Base-by-base conservation (phyloP, 2,888 invertebrate genomes). In the Schizaphis graminum region DNA sequence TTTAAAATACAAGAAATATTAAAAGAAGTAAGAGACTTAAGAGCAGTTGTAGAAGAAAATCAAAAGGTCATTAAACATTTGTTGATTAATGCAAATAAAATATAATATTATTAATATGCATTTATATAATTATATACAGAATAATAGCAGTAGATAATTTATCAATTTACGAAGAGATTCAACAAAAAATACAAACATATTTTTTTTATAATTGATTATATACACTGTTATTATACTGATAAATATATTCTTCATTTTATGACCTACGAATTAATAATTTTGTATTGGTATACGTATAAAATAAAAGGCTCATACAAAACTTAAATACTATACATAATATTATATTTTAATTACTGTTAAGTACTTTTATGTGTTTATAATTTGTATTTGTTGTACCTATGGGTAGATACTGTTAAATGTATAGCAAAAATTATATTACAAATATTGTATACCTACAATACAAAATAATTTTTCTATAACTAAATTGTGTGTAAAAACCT, bases 1-100 rank as follows among this genome's bases (percentile, higher is more conserved):
- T 61, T 91, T 41, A 94, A 90, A 85, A 94, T 94, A 41, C 89
- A 94, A 56, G 93, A 94, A 86, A 94, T 94, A 86, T 90, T 94
- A 61, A 94, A 91, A 94, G 93, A 94, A 61, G 90, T 94, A n/a
- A 94, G n/a, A 86, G 86, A 90, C 47, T 85, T 94, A 85, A 94
- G 86, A 61, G 3, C 35, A 7, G 86, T 94, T 11, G 86, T 94
- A 24, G 93, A 94, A 61, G 86, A 85, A 85, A 94, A 94, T 90
- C 93, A 94, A 94, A 94, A 94, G 16, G 85, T 94, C 35, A 94
- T 94, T 57, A 90, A 90, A 67, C 93, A 94, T 49, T 94, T 94
- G n/a, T 61, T 94, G 13, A 85, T 67, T 5, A 94, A 91, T 86
- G 84, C 85, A 47, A 92, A 92, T 94, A 86, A 89, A 89, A 44